Percentiles rank a stretch among this genome's conserved stretches.
Conservation (phyloP, 2,797 vertebrate species). For the Dryobates pubescens region DNA sequence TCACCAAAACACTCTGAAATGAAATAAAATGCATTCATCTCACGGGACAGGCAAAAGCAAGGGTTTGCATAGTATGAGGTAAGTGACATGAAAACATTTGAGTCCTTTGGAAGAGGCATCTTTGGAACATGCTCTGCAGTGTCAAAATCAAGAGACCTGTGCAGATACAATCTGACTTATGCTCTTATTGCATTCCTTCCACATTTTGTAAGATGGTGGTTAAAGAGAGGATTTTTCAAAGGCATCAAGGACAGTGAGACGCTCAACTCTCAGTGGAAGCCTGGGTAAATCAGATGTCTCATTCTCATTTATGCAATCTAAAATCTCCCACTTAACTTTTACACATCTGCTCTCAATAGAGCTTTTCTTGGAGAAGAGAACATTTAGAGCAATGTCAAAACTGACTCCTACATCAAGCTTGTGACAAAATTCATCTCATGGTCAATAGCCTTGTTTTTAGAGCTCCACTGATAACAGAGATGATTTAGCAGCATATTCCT, state of each 20-base stretch:
- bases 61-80: background rate
- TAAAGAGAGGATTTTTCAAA: constrained; percentile 45
- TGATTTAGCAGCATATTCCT: constrained; percentile 60
- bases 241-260: constrained; percentile 21
- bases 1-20: background rate
- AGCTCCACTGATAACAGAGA: constrained; percentile 60
- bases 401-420: constrained; percentile 63
- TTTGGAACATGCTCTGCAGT: fast-evolving
- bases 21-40: background rate
- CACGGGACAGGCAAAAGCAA: background rate
- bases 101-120: background rate
- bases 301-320: constrained; percentile 46
- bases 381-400: constrained; percentile 70
- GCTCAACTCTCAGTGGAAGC: constrained; percentile 33
- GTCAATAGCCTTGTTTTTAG: constrained; percentile 72
- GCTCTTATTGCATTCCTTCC: background rate
- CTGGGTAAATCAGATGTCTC: constrained; percentile 54
- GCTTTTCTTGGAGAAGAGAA: constrained; percentile 51
- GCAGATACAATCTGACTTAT: background rate
- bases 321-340: constrained; percentile 55
- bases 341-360: constrained; percentile 54
- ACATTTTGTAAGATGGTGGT: background rate
- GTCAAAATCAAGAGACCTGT: background rate
- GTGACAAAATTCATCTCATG: constrained; percentile 70
- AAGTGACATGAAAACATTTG: background rate